Conservation (phyloP, 2,797 vertebrate species). For the Anguilla anguilla region DNA sequence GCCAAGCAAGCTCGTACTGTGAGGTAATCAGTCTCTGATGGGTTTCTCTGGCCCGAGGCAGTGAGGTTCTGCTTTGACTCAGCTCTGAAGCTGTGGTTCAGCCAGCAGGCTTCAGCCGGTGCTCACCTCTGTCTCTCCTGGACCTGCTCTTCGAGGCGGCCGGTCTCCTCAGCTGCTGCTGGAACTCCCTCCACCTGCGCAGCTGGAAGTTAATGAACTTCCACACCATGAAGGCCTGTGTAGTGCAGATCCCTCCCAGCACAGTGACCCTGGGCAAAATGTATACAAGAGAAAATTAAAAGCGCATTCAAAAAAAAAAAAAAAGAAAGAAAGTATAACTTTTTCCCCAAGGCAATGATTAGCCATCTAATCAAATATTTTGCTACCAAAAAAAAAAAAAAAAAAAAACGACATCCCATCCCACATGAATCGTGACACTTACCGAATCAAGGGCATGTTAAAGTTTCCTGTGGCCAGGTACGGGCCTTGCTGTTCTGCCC, state of each 20-base stretch:
- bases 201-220: slow-evolving; percentile 99
- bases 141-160: slow-evolving; percentile 84
- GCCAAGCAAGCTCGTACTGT: background rate
- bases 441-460: slow-evolving; percentile 91
- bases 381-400: no score
- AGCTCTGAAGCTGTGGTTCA: no score
- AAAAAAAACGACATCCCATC: background rate
- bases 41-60: background rate
- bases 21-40: background rate
- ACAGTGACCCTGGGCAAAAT: slow-evolving; percentile 80
- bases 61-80: background rate
- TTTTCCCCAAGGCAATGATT: background rate
- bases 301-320: background rate
- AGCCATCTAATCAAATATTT: background rate
- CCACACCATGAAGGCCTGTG: slow-evolving; percentile 99
- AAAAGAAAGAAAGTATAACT: background rate
- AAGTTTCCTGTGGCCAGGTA: slow-evolving; percentile 90
- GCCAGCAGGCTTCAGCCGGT: background rate
- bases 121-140: slow-evolving; percentile 90
- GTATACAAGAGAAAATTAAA: background rate
- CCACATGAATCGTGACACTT: slow-evolving; percentile 34
- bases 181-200: slow-evolving; percentile 91
- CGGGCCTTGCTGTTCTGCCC: slow-evolving; percentile 88
- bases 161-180: slow-evolving; percentile 81
- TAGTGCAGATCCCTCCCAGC: slow-evolving; percentile 90